Conservation (phyloP, 2,888 invertebrate genomes). For the Drosophila silvestris region DNA sequence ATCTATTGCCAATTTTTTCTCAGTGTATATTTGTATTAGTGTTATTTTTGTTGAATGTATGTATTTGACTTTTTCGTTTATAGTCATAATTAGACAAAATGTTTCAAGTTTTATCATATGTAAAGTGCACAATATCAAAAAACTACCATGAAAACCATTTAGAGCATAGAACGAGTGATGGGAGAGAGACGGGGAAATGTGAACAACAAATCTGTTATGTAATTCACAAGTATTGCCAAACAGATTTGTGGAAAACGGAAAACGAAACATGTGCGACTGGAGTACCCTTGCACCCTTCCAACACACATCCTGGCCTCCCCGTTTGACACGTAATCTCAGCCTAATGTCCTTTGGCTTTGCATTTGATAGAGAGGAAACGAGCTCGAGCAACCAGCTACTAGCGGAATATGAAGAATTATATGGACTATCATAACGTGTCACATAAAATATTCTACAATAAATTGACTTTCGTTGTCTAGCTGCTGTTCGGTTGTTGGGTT, state of each 20-base stretch:
- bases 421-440: constrained; percentile 79
- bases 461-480: constrained; percentile 69
- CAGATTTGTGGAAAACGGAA: constrained; percentile 57
- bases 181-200: background rate
- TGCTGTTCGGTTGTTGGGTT: constrained; percentile 1
- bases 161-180: constrained; percentile 46
- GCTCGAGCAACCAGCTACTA: constrained; percentile 10
- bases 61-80: constrained; percentile 51
- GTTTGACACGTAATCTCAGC: constrained; percentile 3
- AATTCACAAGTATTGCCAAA: constrained; percentile 42
- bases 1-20: constrained; percentile 84
- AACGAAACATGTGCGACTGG: constrained; percentile 53
- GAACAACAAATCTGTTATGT: constrained; percentile 9
- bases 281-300: background rate
- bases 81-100: constrained; percentile 59
- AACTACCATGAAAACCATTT: constrained; percentile 61
- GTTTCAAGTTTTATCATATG: constrained; percentile 56
- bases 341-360: constrained; percentile 33
- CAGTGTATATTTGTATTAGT: constrained; percentile 81
- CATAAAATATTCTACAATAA: constrained; percentile 81
- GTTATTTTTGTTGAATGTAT: constrained; percentile 63
- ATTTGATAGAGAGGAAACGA: constrained; percentile 12
- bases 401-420: constrained; percentile 67
- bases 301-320: background rate
- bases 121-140: constrained; percentile 60